Percentiles rank a stretch among this genome's conserved stretches.
phyloP scores from a whole-genome alignment of 2,113 vertebrate genomes.

The Taxidea taxus region DNA sequence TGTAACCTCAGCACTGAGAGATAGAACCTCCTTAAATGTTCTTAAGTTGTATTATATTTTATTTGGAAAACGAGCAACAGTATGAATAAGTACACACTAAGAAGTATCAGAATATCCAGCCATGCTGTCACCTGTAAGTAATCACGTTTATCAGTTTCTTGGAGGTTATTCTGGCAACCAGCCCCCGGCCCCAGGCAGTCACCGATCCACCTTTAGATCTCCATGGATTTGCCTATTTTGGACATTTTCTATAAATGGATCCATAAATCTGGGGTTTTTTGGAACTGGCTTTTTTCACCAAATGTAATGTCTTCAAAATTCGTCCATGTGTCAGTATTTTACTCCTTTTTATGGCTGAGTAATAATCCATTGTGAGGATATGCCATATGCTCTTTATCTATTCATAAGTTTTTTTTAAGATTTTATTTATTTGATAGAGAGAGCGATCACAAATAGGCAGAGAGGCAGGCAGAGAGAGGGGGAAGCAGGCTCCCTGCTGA shows the following conservation, averaged over 20 bases:
- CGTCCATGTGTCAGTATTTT: neutral
- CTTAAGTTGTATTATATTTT: neutral
- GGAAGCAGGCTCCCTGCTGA: no score
- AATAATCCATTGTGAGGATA: neutral
- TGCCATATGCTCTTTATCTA: neutral
- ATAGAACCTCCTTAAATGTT: neutral
- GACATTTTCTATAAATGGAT: neutral
- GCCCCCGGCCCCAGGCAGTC: neutral
- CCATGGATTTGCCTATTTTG: neutral
- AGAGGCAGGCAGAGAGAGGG: no score
- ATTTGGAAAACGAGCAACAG: neutral
- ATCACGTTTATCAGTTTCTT: neutral
- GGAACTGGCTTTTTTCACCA: neutral
- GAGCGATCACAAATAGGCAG: no score
- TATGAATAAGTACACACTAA: neutral
- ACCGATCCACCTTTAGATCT: neutral
- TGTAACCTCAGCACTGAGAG: neutral
- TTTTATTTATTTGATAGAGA: no score
- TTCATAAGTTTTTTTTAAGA: no score
- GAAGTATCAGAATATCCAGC: neutral
- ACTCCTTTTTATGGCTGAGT: neutral
- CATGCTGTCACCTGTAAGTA: neutral
- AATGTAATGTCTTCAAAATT: neutral
- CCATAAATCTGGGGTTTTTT: neutral
- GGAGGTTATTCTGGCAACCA: neutral